Conservation (phyloP, 2,113 vertebrate genomes). For the Cyprinus carpio region DNA sequence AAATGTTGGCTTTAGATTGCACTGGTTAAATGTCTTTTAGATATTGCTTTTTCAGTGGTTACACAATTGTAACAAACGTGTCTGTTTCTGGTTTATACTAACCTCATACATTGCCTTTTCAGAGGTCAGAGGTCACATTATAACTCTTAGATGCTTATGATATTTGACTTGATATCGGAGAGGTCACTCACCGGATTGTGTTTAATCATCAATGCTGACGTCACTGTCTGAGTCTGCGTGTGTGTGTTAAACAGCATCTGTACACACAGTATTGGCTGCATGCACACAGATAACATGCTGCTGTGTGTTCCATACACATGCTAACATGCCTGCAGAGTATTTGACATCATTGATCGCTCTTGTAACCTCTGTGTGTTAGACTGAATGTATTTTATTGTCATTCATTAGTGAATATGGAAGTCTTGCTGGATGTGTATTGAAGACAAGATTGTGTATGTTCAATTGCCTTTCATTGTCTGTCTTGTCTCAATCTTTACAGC, state of each 20-base stretch:
- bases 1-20: neutral
- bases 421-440: neutral
- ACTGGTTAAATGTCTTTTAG: neutral
- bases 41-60: neutral
- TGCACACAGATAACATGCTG: slow-evolving; percentile 18
- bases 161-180: slow-evolving; percentile 27
- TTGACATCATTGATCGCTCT: neutral
- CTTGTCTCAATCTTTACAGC: slow-evolving; percentile 10
- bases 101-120: slow-evolving; percentile 3
- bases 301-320: neutral
- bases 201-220: neutral
- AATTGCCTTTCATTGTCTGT: slow-evolving; percentile 12
- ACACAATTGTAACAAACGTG: neutral
- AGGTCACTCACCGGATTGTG: neutral
- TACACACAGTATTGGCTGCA: neutral
- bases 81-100: neutral
- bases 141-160: slow-evolving; percentile 7
- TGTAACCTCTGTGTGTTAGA: neutral
- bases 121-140: slow-evolving; percentile 37
- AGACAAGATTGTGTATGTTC: no score
- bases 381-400: neutral
- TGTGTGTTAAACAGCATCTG: slow-evolving; percentile 5
- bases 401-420: neutral
- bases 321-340: neutral
- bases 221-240: neutral